Evolutionary conservation across 2,797 vertebrate genomes (phyloP).

Genomic region (Dicrostonyx torquatus): DNA sequence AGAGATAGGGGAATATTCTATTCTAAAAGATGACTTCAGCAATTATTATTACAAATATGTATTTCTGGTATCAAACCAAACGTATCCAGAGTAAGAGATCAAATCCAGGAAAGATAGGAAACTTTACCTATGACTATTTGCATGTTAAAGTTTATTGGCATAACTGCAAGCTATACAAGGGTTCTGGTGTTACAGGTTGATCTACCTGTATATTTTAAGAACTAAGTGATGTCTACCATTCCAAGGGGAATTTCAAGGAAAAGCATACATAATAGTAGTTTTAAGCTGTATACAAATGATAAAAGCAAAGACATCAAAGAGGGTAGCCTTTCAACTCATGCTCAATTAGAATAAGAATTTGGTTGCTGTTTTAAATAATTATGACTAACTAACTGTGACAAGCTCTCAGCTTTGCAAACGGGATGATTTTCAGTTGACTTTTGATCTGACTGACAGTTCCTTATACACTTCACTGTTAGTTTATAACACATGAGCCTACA

Average conservation of each 20-base stretch:
- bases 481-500: constrained; percentile 84
- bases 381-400: constrained; percentile 89
- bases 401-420: constrained; percentile 86
- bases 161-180: constrained; percentile 73
- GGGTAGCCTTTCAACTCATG: constrained; percentile 88
- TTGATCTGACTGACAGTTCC: constrained; percentile 90
- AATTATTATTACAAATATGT: constrained; percentile 64
- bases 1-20: background rate
- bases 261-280: constrained; percentile 77
- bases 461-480: constrained; percentile 89
- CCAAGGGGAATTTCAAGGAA: constrained; percentile 57
- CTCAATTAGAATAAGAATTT: constrained; percentile 90
- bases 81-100: constrained; percentile 70
- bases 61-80: constrained; percentile 58
- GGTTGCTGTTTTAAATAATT: constrained; percentile 89
- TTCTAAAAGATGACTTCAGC: background rate
- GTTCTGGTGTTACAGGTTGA: constrained; percentile 78
- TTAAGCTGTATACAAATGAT: constrained; percentile 88
- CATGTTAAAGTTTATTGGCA: constrained; percentile 77
- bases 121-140: constrained; percentile 72
- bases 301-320: constrained; percentile 89
- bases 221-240: constrained; percentile 83
- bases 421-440: constrained; percentile 89
- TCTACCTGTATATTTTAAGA: constrained; percentile 89
- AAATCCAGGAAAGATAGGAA: constrained; percentile 72